A percentile compares a stretch with the other conserved stretches of the same genome.
Conservation (phyloP, 2,888 invertebrate species). For the Morpho achilles region DNA sequence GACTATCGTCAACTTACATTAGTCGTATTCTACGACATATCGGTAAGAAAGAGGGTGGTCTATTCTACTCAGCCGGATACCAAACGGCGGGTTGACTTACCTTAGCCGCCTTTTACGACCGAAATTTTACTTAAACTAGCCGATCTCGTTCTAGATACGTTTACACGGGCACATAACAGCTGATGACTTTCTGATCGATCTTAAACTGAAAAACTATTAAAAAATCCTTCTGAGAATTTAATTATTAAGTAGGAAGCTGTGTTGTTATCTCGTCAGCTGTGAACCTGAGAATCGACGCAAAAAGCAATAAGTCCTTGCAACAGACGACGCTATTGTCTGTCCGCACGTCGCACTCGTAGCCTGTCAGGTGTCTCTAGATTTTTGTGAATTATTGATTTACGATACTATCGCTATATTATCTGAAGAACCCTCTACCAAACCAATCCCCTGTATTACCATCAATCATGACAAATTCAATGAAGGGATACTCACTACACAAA, state of each 20-base stretch:
- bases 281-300: conserved; percentile 1
- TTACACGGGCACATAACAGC: no score
- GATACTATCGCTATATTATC: background rate
- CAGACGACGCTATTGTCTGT: conserved; percentile 1
- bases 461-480: no score
- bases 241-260: conserved; percentile 9
- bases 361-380: conserved; percentile 3
- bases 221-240: conserved; percentile 3
- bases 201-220: background rate
- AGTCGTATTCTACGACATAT: no score
- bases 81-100: no score
- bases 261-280: conserved; percentile 1
- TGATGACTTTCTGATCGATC: background rate
- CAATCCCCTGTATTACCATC: background rate
- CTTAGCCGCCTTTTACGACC: no score
- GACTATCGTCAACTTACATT: no score
- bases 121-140: no score
- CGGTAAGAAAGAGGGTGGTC: no score
- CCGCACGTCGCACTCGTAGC: background rate
- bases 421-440: no score
- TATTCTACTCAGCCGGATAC: no score
- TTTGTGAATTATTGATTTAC: background rate
- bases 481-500: no score
- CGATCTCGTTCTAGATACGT: no score
- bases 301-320: conserved; percentile 9